These are phyloP conservation scores for Erpetoichthys calabaricus DNA, from an alignment of 2,797 vertebrate species.

Conservation along the genomic window DNA sequence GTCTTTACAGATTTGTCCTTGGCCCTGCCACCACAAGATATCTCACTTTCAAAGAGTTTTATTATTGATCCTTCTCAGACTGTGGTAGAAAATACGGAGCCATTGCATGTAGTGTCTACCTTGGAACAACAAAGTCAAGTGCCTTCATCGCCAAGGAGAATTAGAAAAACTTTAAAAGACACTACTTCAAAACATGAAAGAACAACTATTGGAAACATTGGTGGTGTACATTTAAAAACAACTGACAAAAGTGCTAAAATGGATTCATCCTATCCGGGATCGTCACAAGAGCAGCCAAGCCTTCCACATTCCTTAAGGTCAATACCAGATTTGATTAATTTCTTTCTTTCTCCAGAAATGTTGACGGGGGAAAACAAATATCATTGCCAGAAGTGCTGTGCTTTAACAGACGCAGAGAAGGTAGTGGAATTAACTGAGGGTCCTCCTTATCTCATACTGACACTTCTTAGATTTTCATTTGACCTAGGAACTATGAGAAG, in stretches of 20 bases:
- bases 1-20: slow-evolving; percentile 60
- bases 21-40: slow-evolving; percentile 48
- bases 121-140: slow-evolving; percentile 12
- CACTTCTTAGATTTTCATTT: slow-evolving; percentile 55
- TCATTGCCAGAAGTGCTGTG: slow-evolving; percentile 52
- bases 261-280: neutral
- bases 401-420: slow-evolving; percentile 59
- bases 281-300: slow-evolving; percentile 10
- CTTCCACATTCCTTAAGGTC: slow-evolving; percentile 37
- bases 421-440: slow-evolving; percentile 50
- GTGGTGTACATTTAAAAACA: neutral
- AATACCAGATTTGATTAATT: slow-evolving; percentile 56
- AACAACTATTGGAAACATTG: slow-evolving; percentile 8
- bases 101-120: slow-evolving; percentile 12
- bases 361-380: slow-evolving; percentile 59
- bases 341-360: slow-evolving; percentile 55
- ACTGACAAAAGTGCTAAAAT: neutral
- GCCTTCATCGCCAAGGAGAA: slow-evolving; percentile 21
- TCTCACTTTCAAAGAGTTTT: neutral
- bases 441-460: slow-evolving; percentile 60
- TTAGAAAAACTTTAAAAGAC: slow-evolving; percentile 20
- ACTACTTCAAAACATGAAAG: slow-evolving; percentile 6
- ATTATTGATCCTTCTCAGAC: slow-evolving; percentile 15
- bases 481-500: slow-evolving; percentile 52
- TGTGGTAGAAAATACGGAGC: slow-evolving; percentile 25